phyloP scores from a whole-genome alignment of 1,140 invertebrate genomes.

The Neuroterus valhalla region DNA sequence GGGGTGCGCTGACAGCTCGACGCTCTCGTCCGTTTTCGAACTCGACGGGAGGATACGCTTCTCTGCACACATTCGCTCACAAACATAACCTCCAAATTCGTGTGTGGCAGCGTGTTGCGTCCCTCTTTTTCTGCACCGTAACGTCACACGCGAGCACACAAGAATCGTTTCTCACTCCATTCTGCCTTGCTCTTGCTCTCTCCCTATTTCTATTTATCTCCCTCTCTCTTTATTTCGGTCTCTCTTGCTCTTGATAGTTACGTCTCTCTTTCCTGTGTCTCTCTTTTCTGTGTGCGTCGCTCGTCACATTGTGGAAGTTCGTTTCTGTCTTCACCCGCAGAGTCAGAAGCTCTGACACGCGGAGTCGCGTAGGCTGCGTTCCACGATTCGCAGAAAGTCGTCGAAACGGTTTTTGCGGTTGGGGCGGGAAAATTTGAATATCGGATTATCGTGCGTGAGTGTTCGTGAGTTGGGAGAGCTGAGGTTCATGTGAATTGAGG shows the following conservation, averaged over 20 bases:
- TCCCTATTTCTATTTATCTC: constrained; percentile 38
- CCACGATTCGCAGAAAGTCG: constrained; percentile 48
- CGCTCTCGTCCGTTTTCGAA: constrained; percentile 69
- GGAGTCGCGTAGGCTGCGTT: constrained; percentile 53
- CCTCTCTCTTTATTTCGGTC: constrained; percentile 41
- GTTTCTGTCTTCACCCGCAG: constrained; percentile 69
- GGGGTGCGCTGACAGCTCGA: constrained; percentile 75
- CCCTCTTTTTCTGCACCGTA: constrained; percentile 45
- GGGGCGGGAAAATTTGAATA: constrained; percentile 27
- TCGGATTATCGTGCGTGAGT: constrained; percentile 16
- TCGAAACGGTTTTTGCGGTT: background rate
- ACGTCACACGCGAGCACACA: constrained; percentile 35
- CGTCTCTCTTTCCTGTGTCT: constrained; percentile 42
- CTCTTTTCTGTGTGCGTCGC: constrained; percentile 59
- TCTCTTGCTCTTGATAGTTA: constrained; percentile 36
- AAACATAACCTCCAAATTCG: constrained; percentile 43
- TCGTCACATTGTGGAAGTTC: constrained; percentile 70
- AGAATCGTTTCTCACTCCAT: constrained; percentile 34
- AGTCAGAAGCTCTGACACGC: constrained; percentile 67
- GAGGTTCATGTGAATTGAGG: no score
- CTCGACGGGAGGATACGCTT: constrained; percentile 74
- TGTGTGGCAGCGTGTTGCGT: constrained; percentile 35
- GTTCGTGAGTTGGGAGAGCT: background rate
- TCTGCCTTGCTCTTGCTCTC: constrained; percentile 31
- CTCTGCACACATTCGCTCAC: constrained; percentile 69